Evolutionary conservation across 2,797 vertebrate genomes (phyloP).

Genomic region (Triplophysa yarkandensis): DNA sequence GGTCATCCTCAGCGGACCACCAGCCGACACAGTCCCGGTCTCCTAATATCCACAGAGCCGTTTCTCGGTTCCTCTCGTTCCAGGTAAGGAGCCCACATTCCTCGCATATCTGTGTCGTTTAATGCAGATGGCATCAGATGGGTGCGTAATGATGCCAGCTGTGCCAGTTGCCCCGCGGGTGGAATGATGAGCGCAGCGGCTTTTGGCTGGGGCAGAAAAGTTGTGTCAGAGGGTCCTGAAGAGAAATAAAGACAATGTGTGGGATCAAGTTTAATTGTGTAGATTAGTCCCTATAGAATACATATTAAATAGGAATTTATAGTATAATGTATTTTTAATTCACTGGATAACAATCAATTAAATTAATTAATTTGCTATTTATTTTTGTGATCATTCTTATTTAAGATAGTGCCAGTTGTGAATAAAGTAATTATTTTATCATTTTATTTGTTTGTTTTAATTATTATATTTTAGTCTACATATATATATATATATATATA

Average conservation of each 20-base stretch:
- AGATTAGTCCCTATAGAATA: neutral
- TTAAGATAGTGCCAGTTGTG: no score
- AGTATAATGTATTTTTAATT: no score
- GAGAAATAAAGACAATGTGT: neutral
- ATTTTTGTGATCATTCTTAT: no score
- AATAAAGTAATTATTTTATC: no score
- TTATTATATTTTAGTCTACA: no score
- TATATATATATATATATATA: no score
- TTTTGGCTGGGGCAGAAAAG: conserved; percentile 29
- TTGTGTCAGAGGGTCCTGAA: no score
- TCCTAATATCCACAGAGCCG: neutral
- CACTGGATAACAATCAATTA: no score
- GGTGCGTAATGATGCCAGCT: conserved; percentile 30
- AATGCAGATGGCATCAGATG: conserved; percentile 21
- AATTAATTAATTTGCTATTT: no score
- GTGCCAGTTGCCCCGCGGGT: conserved; percentile 37
- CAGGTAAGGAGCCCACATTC: conserved; percentile 29
- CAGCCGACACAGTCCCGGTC: conserved; percentile 25
- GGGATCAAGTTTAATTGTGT: neutral
- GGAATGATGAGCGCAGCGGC: neutral
- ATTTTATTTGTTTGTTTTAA: no score
- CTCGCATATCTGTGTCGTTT: neutral
- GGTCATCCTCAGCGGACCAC: conserved; percentile 50
- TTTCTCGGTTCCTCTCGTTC: conserved; percentile 13
- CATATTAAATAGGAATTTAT: neutral